Percentiles rank a stretch among this genome's conserved stretches.
Evolutionary conservation across 2,888 invertebrate species (phyloP).

Genomic region (Apodemia hepburni): DNA sequence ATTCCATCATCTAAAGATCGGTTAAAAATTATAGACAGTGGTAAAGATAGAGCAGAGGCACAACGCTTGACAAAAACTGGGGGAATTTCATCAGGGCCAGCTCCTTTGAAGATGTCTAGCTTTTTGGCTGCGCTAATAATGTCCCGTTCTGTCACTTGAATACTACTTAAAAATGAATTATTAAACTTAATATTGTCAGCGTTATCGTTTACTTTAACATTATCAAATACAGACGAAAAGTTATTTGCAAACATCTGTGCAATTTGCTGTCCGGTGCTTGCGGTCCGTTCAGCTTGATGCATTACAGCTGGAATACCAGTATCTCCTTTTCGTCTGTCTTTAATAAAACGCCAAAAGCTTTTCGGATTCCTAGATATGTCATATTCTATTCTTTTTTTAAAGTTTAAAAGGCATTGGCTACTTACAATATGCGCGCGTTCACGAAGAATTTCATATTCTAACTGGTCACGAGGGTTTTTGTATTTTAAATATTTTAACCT

Average conservation of each 20-base stretch:
- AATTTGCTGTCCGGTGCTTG: neutral
- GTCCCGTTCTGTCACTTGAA: neutral
- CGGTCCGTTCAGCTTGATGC: neutral
- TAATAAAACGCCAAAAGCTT: slow-evolving; percentile 6
- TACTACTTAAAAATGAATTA: neutral
- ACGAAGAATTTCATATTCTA: slow-evolving; percentile 9
- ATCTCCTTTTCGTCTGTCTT: neutral
- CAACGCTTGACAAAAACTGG: slow-evolving; percentile 4
- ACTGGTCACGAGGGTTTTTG: neutral
- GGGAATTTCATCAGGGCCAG: slow-evolving; percentile 2
- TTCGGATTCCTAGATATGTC: neutral
- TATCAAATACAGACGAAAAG: neutral
- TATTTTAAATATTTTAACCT: neutral
- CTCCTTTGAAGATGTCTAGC: neutral
- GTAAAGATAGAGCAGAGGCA: neutral
- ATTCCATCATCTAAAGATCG: neutral
- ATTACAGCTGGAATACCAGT: neutral
- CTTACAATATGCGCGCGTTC: neutral
- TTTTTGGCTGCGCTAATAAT: neutral
- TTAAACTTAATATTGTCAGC: neutral
- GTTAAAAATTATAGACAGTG: neutral
- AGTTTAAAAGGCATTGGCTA: neutral
- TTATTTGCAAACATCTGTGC: neutral
- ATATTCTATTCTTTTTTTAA: neutral
- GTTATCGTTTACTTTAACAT: neutral